Percentiles rank a stretch among this genome's conserved stretches.
Conservation (phyloP, 2,113 vertebrate genomes). For the Oncorhynchus kisutch region DNA sequence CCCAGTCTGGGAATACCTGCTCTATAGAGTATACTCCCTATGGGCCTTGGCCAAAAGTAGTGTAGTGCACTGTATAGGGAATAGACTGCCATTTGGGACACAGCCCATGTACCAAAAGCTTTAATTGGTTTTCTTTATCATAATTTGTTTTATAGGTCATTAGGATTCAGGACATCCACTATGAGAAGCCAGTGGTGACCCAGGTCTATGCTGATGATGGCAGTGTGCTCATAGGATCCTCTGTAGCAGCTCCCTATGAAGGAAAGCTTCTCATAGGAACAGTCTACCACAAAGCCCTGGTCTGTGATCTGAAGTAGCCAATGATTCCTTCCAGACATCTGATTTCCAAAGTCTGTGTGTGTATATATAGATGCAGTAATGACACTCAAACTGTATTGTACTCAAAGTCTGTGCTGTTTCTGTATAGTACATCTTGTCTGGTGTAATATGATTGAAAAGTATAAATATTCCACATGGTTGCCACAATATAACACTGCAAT, state of each 20-base stretch:
- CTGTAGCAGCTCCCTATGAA: conserved; percentile 66
- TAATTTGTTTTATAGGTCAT: conserved; percentile 70
- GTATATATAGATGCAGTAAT: too few species aligned
- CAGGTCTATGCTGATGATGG: conserved; percentile 76
- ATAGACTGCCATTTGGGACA: neutral
- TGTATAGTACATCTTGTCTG: neutral
- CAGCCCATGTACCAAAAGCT: neutral
- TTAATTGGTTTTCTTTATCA: neutral
- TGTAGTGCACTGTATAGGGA: too few species aligned
- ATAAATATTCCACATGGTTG: neutral
- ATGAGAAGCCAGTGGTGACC: conserved; percentile 71
- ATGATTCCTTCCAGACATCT: neutral
- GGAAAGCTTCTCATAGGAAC: conserved; percentile 80
- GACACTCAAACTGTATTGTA: neutral
- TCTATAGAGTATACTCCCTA: too few species aligned
- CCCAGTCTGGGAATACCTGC: too few species aligned
- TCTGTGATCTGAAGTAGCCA: conserved; percentile 69
- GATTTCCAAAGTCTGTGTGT: too few species aligned
- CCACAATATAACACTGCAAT: too few species aligned
- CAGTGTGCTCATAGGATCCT: conserved; percentile 77
- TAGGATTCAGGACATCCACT: conserved; percentile 78
- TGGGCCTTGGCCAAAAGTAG: too few species aligned
- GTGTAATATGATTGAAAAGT: neutral
- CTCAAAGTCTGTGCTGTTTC: neutral
- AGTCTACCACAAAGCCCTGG: conserved; percentile 79